Conservation (phyloP, 1,140 invertebrate species). For the Pseudomyrmex sp. region DNA sequence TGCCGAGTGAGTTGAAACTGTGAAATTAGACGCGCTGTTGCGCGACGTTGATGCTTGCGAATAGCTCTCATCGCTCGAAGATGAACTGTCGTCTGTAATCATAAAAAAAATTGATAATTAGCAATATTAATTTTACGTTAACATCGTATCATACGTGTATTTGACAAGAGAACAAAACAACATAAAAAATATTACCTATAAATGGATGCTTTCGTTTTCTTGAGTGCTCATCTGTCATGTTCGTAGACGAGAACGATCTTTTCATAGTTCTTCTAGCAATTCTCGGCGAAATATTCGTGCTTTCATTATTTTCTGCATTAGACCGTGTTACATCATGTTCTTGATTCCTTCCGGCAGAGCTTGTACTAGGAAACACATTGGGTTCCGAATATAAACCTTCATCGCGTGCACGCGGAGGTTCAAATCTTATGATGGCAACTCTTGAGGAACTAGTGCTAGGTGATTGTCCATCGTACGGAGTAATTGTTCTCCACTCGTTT, state of each 20-base stretch:
- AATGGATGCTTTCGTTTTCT: constrained; percentile 51
- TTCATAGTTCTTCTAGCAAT: constrained; percentile 7
- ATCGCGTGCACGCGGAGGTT: not conserved
- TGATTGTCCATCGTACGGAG: constrained; percentile 31
- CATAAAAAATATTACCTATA: constrained; percentile 37
- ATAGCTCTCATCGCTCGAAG: constrained; percentile 74
- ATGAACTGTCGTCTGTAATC: constrained; percentile 60
- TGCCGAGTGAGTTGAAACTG: constrained; percentile 80
- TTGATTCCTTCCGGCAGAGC: constrained; percentile 8
- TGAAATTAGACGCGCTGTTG: constrained; percentile 74
- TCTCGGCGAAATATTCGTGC: constrained; percentile 6
- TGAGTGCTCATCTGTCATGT: constrained; percentile 63
- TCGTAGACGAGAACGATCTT: constrained; percentile 13
- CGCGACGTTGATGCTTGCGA: constrained; percentile 54
- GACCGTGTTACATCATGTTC: not conserved
- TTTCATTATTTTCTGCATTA: not conserved
- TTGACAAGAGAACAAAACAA: not conserved
- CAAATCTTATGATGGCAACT: too few species aligned
- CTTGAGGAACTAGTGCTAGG: constrained; percentile 51
- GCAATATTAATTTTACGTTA: not conserved
- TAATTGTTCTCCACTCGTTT: constrained; percentile 31
- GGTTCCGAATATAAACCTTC: constrained; percentile 12
- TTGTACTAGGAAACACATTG: constrained; percentile 31
- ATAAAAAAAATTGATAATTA: not conserved
- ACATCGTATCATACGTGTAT: not conserved